A percentile compares a stretch with the other conserved stretches of the same genome.
phyloP scores from a whole-genome alignment of 2,888 invertebrate species.

The Tenthredo livida region DNA sequence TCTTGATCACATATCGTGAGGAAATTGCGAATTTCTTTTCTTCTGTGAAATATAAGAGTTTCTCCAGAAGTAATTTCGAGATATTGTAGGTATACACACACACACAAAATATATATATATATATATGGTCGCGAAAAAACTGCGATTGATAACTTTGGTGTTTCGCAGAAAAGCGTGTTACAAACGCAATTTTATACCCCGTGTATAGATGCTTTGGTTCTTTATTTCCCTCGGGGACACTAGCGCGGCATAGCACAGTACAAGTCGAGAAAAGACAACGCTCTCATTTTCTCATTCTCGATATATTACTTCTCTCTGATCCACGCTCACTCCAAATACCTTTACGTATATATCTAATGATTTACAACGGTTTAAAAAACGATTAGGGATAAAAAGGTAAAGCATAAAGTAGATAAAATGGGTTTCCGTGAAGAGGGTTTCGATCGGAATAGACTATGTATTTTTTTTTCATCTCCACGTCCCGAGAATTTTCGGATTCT shows the following conservation, averaged over 20 bases:
- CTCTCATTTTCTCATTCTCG: not conserved
- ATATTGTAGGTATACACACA: too few species aligned
- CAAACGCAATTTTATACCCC: slow-evolving; percentile 20
- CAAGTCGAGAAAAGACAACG: not conserved
- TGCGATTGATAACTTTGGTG: not conserved
- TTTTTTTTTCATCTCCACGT: not conserved
- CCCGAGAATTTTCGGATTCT: too few species aligned
- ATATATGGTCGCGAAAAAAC: not conserved
- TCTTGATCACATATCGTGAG: too few species aligned
- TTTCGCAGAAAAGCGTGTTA: not conserved
- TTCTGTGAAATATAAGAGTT: too few species aligned
- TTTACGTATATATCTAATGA: not conserved
- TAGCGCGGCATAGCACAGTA: not conserved
- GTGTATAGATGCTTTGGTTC: slow-evolving; percentile 13
- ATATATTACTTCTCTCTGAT: not conserved
- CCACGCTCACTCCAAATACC: not conserved
- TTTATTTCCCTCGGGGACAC: slow-evolving; percentile 20
- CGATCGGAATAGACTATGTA: not conserved
- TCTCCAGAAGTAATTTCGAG: too few species aligned
- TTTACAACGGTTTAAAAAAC: not conserved
- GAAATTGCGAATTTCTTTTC: too few species aligned
- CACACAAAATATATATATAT: too few species aligned
- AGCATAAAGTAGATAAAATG: too few species aligned
- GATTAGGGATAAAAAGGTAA: too few species aligned
- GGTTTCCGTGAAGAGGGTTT: too few species aligned